Evolutionary conservation across 2,113 vertebrate genomes (phyloP).

Genomic region (Xiphophorus couchianus): DNA sequence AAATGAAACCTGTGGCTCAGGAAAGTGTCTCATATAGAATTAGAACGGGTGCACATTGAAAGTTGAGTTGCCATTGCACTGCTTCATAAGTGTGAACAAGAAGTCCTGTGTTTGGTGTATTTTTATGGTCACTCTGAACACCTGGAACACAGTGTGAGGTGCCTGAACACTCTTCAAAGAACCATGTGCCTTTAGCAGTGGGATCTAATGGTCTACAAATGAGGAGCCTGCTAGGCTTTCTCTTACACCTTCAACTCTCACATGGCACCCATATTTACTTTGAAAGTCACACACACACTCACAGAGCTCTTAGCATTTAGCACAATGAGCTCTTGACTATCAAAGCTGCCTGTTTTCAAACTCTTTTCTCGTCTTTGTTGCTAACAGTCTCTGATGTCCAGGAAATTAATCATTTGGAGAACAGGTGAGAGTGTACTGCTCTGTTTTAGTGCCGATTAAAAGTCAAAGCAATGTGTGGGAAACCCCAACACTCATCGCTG

Average conservation of each 20-base stretch:
- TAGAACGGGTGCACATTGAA: neutral
- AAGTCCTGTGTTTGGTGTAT: conserved; percentile 39
- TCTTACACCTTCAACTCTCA: conserved; percentile 60
- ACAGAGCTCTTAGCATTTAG: conserved; percentile 37
- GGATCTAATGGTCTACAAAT: conserved; percentile 47
- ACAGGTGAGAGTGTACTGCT: conserved; percentile 54
- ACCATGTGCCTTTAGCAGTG: conserved; percentile 5
- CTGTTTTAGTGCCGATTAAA: conserved; percentile 23
- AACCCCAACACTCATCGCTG: conserved; percentile 30
- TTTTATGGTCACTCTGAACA: conserved; percentile 52
- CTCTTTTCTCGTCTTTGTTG: conserved; percentile 70
- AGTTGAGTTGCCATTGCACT: conserved; percentile 21
- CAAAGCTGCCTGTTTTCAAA: conserved; percentile 61
- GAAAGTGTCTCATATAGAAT: conserved; percentile 20
- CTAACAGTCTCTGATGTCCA: conserved; percentile 55
- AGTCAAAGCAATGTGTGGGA: conserved; percentile 9
- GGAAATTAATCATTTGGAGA: conserved; percentile 69
- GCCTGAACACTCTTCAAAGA: conserved; percentile 55
- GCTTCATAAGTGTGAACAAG: conserved; percentile 42
- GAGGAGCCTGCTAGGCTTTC: conserved; percentile 55
- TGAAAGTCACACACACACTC: conserved; percentile 43
- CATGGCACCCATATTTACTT: conserved; percentile 71
- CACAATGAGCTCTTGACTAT: conserved; percentile 63
- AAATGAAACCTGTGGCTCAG: conserved; percentile 11
- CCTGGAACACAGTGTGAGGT: conserved; percentile 44